A percentile compares a stretch with the other conserved stretches of the same genome.
These are phyloP conservation scores for Drosophila algonquin DNA, from an alignment of 2,888 invertebrate species.

Conservation along the genomic window DNA sequence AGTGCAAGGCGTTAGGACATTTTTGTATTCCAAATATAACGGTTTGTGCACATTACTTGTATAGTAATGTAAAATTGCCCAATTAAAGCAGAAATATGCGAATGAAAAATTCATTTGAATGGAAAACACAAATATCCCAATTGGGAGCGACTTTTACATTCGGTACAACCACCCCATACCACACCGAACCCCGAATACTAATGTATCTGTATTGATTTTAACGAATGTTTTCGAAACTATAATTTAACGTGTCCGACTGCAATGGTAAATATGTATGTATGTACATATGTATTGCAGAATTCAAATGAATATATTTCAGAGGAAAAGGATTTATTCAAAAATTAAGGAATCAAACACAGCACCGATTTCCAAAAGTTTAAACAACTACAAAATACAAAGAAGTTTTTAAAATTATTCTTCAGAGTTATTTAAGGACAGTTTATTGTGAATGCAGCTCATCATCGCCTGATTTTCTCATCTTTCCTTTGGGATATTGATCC, in stretches of 20 bases:
- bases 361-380: too few species aligned
- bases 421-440: too few species aligned
- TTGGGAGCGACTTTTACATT: conserved; percentile 32
- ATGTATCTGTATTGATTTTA: too few species aligned
- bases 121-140: conserved; percentile 30
- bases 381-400: too few species aligned
- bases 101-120: conserved; percentile 39
- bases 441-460: too few species aligned
- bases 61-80: conserved; percentile 31
- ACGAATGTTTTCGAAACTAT: too few species aligned
- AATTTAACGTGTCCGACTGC: background rate
- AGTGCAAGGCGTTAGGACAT: conserved; percentile 4
- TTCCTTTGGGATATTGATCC: background rate
- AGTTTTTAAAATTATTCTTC: too few species aligned
- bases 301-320: background rate
- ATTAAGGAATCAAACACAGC: too few species aligned
- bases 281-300: too few species aligned
- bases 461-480: background rate
- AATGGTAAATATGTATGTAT: too few species aligned
- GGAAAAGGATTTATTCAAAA: background rate
- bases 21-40: background rate
- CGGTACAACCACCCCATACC: background rate
- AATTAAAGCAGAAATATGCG: conserved; percentile 39
- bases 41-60: conserved; percentile 12
- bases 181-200: background rate